Evolutionary conservation across 2,797 vertebrate genomes (phyloP).

Genomic region (Lerista edwardsae): DNA sequence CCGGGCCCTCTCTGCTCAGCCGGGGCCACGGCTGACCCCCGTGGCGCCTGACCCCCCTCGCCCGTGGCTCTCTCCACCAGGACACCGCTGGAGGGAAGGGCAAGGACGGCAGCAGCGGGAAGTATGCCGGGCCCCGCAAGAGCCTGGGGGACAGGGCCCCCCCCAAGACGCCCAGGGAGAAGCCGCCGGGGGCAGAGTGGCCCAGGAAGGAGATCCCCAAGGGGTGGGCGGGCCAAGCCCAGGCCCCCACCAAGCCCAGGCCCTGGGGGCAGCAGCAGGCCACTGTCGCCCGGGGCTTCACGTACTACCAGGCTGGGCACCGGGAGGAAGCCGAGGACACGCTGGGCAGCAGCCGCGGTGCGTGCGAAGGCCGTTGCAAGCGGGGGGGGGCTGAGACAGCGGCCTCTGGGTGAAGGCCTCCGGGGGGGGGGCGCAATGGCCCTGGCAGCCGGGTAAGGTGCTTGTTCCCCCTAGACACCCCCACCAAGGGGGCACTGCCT

Average conservation of each 20-base stretch:
- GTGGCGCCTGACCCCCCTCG: no score
- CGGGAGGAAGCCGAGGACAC: conserved; percentile 69
- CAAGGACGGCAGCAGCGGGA: conserved; percentile 75
- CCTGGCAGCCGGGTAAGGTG: fast-evolving
- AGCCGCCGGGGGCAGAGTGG: conserved; percentile 80
- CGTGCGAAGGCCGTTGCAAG: conserved; percentile 37
- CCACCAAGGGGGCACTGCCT: conserved; percentile 71
- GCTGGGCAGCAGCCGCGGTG: conserved; percentile 75
- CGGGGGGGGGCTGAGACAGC: no score
- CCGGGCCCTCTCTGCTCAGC: no score
- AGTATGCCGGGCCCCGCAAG: conserved; percentile 82
- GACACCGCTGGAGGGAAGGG: conserved; percentile 79
- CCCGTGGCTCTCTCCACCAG: conserved; percentile 72
- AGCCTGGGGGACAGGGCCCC: conserved; percentile 71
- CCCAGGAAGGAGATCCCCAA: conserved; percentile 83
- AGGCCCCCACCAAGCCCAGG: conserved; percentile 85
- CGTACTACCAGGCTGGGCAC: conserved; percentile 92
- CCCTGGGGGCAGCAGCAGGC: conserved; percentile 80
- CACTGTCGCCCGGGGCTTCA: conserved; percentile 89
- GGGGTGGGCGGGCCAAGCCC: conserved; percentile 69
- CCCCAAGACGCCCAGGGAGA: conserved; percentile 84
- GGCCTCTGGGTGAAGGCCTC: neutral
- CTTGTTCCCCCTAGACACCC: conserved; percentile 74
- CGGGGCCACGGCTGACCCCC: neutral
- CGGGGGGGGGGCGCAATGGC: no score